A percentile compares a stretch with the other conserved stretches of the same genome.
phyloP scores from a whole-genome alignment of 2,888 invertebrate genomes.

The Junonia oenone region DNA sequence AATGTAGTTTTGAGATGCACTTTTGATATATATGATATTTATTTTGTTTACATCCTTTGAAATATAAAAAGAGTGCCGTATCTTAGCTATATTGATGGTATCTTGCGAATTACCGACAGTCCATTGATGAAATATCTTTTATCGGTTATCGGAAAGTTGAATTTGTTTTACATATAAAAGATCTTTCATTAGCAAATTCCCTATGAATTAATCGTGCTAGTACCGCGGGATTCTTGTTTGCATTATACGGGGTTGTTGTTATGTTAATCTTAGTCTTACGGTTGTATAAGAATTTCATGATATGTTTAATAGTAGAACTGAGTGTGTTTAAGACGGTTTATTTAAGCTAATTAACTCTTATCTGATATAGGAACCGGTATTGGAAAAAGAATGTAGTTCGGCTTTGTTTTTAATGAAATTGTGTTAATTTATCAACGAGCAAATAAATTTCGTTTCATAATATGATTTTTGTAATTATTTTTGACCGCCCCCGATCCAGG shows the following conservation, averaged over 20 bases:
- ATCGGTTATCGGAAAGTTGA: background rate
- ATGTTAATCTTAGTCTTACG: conserved; percentile 69
- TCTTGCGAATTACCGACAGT: background rate
- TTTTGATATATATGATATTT: conserved; percentile 13
- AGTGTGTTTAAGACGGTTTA: conserved; percentile 60
- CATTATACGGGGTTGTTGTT: conserved; percentile 69
- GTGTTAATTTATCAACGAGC: conserved; percentile 76
- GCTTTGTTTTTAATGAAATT: conserved; percentile 75
- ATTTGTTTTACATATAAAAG: background rate
- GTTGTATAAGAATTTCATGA: conserved; percentile 66
- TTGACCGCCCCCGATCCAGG: conserved; percentile 64
- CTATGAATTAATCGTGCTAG: conserved; percentile 6
- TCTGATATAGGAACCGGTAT: conserved; percentile 63
- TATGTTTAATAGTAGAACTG: conserved; percentile 54
- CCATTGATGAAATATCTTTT: conserved; percentile 7
- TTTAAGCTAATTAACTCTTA: conserved; percentile 65
- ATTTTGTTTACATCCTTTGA: conserved; percentile 13
- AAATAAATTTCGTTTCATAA: conserved; percentile 76
- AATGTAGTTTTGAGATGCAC: conserved; percentile 8
- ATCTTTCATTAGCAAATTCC: conserved; percentile 11
- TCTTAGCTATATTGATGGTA: conserved; percentile 15
- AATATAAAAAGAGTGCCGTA: conserved; percentile 17
- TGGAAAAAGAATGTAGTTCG: conserved; percentile 60
- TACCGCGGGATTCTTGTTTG: conserved; percentile 47
- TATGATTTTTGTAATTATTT: conserved; percentile 80